Percentiles rank a stretch among this genome's conserved stretches.
These are phyloP conservation scores for Mesaphorura yosii DNA, from an alignment of 1,140 invertebrate species.

Conservation along the genomic window DNA sequence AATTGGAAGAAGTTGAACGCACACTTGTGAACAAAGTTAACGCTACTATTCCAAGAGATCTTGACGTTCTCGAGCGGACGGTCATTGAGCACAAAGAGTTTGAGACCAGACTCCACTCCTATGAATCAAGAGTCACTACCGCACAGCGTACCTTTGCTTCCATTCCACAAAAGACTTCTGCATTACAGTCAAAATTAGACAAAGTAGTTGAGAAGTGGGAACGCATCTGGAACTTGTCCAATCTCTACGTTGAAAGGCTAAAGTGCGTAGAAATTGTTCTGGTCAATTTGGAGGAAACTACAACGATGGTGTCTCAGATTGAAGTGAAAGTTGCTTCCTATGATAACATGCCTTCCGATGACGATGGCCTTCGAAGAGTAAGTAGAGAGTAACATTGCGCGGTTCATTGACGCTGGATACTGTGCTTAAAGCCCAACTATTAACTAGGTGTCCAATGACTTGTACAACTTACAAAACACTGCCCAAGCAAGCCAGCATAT, in stretches of 20 bases:
- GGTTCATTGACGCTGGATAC: neutral
- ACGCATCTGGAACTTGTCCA: conserved; percentile 68
- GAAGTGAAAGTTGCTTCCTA: conserved; percentile 79
- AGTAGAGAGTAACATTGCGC: no score
- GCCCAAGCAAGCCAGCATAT: conserved; percentile 70
- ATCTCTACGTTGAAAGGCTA: conserved; percentile 74
- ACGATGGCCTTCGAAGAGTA: conserved; percentile 58
- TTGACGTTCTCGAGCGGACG: conserved; percentile 71
- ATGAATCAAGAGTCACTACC: conserved; percentile 58
- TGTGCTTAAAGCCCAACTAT: no score
- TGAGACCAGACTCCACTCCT: conserved; percentile 51
- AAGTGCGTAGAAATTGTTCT: conserved; percentile 85
- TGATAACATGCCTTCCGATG: conserved; percentile 66
- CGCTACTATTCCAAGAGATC: conserved; percentile 66
- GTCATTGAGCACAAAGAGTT: conserved; percentile 82
- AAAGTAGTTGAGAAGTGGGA: conserved; percentile 84
- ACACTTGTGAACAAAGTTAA: conserved; percentile 65
- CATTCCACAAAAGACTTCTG: conserved; percentile 72
- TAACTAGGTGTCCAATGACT: conserved; percentile 48
- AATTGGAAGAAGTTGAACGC: conserved; percentile 72
- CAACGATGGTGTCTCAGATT: conserved; percentile 75
- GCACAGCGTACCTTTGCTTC: conserved; percentile 69
- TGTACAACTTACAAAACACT: conserved; percentile 64
- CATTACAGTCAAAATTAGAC: conserved; percentile 77
- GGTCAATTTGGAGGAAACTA: conserved; percentile 75